A percentile compares a stretch with the other conserved stretches of the same genome.
Evolutionary conservation across 1,140 invertebrate genomes (phyloP).

Genomic region (Drosophila takahashii): DNA sequence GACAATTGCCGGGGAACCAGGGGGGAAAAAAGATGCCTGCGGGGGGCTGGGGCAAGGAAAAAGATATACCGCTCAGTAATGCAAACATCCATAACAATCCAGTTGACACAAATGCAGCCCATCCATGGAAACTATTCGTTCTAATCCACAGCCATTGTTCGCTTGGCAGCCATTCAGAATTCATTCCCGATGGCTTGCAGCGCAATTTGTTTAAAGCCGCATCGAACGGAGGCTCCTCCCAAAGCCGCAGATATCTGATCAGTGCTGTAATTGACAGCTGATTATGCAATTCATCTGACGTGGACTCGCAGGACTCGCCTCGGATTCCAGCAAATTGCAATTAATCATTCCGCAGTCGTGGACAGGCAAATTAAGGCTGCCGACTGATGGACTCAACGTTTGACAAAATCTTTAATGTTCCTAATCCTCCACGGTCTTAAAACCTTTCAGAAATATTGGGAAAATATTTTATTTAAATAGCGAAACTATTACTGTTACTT

Average conservation of each 20-base stretch:
- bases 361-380: neutral
- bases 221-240: constrained; percentile 9
- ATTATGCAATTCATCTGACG: constrained; percentile 61
- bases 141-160: constrained; percentile 45
- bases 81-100: constrained; percentile 72
- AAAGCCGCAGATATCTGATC: constrained; percentile 16
- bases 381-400: neutral
- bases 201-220: constrained; percentile 62
- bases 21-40: neutral
- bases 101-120: constrained; percentile 75
- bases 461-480: too few species aligned
- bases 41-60: constrained; percentile 10
- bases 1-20: constrained; percentile 34
- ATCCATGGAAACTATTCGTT: constrained; percentile 20
- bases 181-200: constrained; percentile 29
- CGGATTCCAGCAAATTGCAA: constrained; percentile 48
- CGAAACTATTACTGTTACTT: too few species aligned
- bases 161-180: constrained; percentile 54
- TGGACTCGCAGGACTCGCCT: constrained; percentile 14
- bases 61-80: constrained; percentile 56
- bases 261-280: constrained; percentile 69
- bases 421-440: neutral
- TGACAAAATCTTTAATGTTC: neutral
- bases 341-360: constrained; percentile 28
- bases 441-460: too few species aligned